These are phyloP conservation scores for Cheilosia vulpina DNA, from an alignment of 2,888 invertebrate species.

Conservation along the genomic window DNA sequence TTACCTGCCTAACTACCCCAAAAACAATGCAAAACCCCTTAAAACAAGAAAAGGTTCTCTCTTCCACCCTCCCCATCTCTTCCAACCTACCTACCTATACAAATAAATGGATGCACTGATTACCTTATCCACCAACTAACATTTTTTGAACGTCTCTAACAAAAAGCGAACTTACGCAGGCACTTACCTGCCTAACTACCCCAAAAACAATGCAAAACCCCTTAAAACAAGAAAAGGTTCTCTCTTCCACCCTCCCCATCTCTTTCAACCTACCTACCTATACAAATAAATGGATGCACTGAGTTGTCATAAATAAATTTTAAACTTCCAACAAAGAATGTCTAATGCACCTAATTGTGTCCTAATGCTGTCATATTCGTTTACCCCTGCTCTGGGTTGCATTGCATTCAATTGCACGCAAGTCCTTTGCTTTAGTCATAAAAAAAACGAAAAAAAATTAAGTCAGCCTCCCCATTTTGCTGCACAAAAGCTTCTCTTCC, in stretches of 20 bases:
- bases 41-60: neutral
- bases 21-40: neutral
- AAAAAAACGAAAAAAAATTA: slow-evolving; percentile 37
- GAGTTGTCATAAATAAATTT: slow-evolving; percentile 56
- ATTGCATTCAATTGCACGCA: slow-evolving; percentile 62
- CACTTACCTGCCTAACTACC: neutral
- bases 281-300: slow-evolving; percentile 18
- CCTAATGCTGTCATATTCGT: slow-evolving; percentile 66
- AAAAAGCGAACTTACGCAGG: neutral
- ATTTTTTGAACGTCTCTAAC: neutral
- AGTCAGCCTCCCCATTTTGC: slow-evolving; percentile 58
- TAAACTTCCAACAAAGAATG: slow-evolving; percentile 58
- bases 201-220: neutral
- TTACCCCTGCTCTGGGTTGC: slow-evolving; percentile 29
- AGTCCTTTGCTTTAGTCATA: slow-evolving; percentile 33
- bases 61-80: neutral
- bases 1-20: neutral
- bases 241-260: neutral
- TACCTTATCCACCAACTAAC: neutral
- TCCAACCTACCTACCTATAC: neutral
- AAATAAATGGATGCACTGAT: slow-evolving; percentile 19
- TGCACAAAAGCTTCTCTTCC: slow-evolving; percentile 59
- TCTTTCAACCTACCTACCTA: neutral
- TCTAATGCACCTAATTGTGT: slow-evolving; percentile 64
- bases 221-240: neutral